These are phyloP conservation scores for Helicolenus hilgendorfi DNA, from an alignment of 2,797 vertebrate species.

Conservation along the genomic window DNA sequence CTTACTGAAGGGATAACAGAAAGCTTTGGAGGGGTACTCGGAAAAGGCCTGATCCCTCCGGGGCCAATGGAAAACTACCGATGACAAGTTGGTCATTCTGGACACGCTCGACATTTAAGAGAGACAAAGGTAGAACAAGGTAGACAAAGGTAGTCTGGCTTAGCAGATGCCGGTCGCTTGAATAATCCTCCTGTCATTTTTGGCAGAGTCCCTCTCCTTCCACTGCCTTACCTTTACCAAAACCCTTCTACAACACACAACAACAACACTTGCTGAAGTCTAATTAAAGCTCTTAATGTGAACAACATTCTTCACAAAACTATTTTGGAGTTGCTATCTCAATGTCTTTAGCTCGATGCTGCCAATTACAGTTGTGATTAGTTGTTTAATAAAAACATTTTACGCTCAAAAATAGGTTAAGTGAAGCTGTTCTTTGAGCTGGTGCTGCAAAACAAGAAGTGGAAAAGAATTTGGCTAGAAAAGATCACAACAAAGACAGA, in stretches of 20 bases:
- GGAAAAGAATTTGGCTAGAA: background rate
- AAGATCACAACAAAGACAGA: background rate
- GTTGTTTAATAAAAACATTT: background rate
- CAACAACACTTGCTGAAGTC: background rate
- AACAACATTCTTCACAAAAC: background rate
- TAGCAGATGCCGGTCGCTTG: background rate
- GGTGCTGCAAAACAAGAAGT: background rate
- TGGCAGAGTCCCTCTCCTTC: constrained; percentile 1
- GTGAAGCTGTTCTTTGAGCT: background rate
- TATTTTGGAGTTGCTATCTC: background rate
- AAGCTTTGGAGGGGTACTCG: constrained; percentile 72
- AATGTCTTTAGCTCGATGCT: background rate
- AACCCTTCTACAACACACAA: background rate
- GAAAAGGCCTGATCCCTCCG: constrained; percentile 65
- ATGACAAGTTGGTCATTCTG: constrained; percentile 39
- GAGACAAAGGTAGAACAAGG: constrained; percentile 11
- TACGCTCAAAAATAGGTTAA: background rate
- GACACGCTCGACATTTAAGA: constrained; percentile 6
- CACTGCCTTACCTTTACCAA: background rate
- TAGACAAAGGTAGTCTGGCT: constrained; percentile 10
- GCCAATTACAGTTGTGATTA: background rate
- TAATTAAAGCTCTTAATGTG: background rate
- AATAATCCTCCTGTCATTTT: constrained; percentile 13
- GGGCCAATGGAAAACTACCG: constrained; percentile 74
- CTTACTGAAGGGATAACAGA: constrained; percentile 84